Conservation (phyloP, 2,113 vertebrate genomes). For the Periophthalmodon schlosseri region DNA sequence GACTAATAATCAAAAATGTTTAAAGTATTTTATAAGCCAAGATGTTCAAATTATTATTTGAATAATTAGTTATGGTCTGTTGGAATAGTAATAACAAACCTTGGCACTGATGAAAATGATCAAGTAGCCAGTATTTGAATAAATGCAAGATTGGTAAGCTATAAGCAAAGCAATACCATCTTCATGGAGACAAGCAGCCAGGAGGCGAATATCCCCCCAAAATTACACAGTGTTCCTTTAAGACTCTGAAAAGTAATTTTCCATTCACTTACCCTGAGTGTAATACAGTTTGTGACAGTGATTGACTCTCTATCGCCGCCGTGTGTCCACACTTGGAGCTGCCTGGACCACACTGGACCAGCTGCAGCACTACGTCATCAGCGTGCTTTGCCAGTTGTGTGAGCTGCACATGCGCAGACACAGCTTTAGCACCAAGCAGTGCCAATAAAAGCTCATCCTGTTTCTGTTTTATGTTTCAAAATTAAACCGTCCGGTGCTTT, state of each 20-base stretch:
- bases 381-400: constrained; percentile 33
- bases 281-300: not conserved
- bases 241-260: not conserved
- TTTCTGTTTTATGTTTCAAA: constrained; percentile 27
- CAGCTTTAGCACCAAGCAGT: constrained; percentile 18
- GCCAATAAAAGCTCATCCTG: constrained; percentile 40
- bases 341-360: constrained; percentile 50
- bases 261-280: not conserved
- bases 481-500: constrained; percentile 20
- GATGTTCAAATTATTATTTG: too few species aligned
- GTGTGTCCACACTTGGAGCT: constrained; percentile 20
- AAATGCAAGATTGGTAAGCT: not conserved
- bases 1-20: too few species aligned
- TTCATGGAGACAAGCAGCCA: too few species aligned
- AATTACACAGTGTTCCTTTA: not conserved
- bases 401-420: constrained; percentile 39
- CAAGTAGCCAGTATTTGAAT: not conserved
- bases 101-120: too few species aligned
- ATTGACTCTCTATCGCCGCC: not conserved
- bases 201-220: too few species aligned
- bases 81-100: too few species aligned
- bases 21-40: too few species aligned
- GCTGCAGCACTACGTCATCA: constrained; percentile 43
- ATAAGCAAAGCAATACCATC: too few species aligned
- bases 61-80: too few species aligned